Conservation (phyloP, 2,113 vertebrate species). For the Marmota flaviventris region DNA sequence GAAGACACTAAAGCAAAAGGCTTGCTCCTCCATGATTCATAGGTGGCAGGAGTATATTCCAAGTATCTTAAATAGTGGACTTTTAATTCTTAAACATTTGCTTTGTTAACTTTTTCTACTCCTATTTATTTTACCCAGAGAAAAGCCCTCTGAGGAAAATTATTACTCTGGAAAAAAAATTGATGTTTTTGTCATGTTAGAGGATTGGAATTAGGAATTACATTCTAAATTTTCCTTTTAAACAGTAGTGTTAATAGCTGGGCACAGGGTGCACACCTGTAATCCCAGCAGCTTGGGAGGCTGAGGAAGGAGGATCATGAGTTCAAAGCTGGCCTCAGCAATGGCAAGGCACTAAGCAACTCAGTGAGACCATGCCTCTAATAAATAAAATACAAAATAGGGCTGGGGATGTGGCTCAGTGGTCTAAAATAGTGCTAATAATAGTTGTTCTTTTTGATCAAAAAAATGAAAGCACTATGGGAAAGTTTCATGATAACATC, state of each 20-base stretch:
- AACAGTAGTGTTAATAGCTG: not conserved
- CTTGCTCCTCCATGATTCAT: not conserved
- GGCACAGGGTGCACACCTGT: too few species aligned
- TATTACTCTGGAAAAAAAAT: not conserved
- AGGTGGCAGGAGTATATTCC: not conserved
- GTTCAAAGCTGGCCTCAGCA: too few species aligned
- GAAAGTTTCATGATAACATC: not conserved
- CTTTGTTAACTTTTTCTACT: not conserved
- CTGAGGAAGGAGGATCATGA: too few species aligned
- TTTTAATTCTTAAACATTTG: not conserved
- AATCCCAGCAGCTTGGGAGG: too few species aligned
- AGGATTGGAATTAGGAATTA: not conserved
- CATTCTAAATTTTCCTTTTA: not conserved
- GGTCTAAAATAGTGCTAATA: too few species aligned
- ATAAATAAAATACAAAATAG: too few species aligned
- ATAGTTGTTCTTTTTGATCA: not conserved
- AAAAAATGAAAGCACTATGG: not conserved
- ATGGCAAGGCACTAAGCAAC: too few species aligned
- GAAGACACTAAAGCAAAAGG: not conserved
- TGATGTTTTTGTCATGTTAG: not conserved
- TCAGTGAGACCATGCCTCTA: too few species aligned
- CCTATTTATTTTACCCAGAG: slow-evolving; percentile 22
- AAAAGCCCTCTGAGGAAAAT: slow-evolving; percentile 16
- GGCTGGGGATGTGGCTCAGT: too few species aligned
- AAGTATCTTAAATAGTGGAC: not conserved